These are phyloP conservation scores for Agapostemon virescens DNA, from an alignment of 2,888 invertebrate genomes.

Conservation along the genomic window DNA sequence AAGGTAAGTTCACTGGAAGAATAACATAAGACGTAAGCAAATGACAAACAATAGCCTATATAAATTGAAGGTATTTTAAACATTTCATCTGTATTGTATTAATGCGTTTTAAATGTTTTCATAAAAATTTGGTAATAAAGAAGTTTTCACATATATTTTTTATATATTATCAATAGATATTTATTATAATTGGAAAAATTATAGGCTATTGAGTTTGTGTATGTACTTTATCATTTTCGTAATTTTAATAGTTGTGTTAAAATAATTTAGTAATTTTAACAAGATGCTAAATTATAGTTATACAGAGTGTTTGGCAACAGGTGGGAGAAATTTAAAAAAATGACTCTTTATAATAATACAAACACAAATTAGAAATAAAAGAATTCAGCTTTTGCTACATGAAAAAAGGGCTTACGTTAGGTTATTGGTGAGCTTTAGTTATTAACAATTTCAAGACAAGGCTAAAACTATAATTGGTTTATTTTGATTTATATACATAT, in stretches of 20 bases:
- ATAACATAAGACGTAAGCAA: constrained; percentile 4
- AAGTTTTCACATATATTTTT: background rate
- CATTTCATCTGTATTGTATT: background rate
- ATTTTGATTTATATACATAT: background rate
- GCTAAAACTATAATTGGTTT: too few relatives aligned
- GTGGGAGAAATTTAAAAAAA: background rate
- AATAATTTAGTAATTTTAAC: background rate
- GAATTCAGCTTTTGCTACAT: background rate
- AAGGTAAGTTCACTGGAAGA: constrained; percentile 13
- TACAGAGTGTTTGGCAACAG: background rate
- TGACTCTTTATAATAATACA: background rate
- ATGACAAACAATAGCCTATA: background rate
- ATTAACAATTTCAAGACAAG: background rate
- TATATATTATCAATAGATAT: background rate
- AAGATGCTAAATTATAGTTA: background rate
- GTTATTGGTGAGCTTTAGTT: background rate
- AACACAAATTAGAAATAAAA: background rate
- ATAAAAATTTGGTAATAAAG: background rate
- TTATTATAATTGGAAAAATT: background rate
- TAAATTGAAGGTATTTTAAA: background rate
- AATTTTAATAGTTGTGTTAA: background rate
- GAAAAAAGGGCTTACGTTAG: too few relatives aligned
- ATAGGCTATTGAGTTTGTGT: background rate
- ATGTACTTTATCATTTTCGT: background rate
- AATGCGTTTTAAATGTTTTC: background rate